Conservation (phyloP, 2,797 vertebrate species). For the Gymnoscopelus braueri region DNA sequence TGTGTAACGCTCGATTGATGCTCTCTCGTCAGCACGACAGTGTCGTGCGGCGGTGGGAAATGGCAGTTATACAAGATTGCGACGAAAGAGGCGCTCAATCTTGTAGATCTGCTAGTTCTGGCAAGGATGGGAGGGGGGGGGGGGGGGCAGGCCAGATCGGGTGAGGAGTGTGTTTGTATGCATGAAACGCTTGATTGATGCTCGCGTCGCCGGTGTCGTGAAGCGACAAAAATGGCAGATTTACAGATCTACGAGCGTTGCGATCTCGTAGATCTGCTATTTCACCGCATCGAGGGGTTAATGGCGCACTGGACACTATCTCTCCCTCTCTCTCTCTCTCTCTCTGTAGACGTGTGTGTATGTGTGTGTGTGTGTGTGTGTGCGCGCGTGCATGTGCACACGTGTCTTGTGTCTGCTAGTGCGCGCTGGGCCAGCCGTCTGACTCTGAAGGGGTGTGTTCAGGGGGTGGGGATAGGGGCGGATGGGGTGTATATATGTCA, state of each 20-base stretch:
- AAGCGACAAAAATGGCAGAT: too few species aligned
- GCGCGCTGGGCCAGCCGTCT: conserved; percentile 62
- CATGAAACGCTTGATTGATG: conserved; percentile 40
- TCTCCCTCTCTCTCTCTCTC: background rate
- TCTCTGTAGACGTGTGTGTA: conserved; percentile 17
- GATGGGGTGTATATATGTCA: conserved; percentile 62
- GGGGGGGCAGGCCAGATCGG: conserved; percentile 57
- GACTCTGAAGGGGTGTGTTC: conserved; percentile 60
- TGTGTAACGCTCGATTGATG: too few species aligned
- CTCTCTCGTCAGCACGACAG: too few species aligned
- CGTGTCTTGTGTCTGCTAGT: conserved; percentile 18
- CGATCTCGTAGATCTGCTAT: too few species aligned
- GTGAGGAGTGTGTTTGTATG: conserved; percentile 55
- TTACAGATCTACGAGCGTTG: too few species aligned
- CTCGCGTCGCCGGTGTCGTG: background rate
- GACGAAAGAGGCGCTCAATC: too few species aligned
- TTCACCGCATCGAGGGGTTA: too few species aligned
- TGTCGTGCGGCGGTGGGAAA: too few species aligned
- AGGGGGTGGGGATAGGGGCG: conserved; percentile 18
- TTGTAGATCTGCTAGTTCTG: too few species aligned
- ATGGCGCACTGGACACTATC: too few species aligned
- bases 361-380: conserved; percentile 8
- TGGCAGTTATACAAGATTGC: too few species aligned
- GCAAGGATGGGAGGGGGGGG: conserved; percentile 39
- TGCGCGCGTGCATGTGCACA: conserved; percentile 11